Base-by-base conservation (phyloP, 2,888 invertebrate genomes). In the Creontiades dilutus region DNA sequence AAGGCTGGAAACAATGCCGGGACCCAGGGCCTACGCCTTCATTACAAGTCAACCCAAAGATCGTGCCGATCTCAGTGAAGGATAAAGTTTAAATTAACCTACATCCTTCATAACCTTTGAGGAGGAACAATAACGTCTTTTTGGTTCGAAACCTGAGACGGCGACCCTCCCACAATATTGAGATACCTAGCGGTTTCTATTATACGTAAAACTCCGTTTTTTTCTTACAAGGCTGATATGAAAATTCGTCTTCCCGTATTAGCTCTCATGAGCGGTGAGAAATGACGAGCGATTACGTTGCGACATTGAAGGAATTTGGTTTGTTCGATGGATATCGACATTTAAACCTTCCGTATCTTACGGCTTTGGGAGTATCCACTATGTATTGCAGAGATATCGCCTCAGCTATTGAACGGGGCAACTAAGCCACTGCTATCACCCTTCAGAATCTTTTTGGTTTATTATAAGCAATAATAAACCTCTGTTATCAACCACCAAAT, bases 11-110 rank as follows among this genome's bases (percentile, higher is more conserved):
- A 68, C 68, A 68, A 68, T 68, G 68, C 68, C 11, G 68, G 27
- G 68, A 23, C 68, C 27, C 68, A 68, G 68, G 85, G 85, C 85
- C 85, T 85, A 85, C 85, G 82, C 82, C 82, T 82, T 82, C 52
- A 82, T 48, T 82, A 48, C 57, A 85, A 57, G 52, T 85, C 85
- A 37, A 52, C 47, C 81, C 14, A 85, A 85, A 85, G 28, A 85
- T 85, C 85, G 85, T 85, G 85, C 85, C 61, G 85, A 85, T 85
- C 85, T 14, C 16, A 55, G 12, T 16, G 57, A 37, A 37, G 85
- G 85, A 85, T 85, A 85, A 85, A 85, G 85, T 85, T 85, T 85
- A 28, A 57, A 85, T 85, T 85, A 85, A 85, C 85, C 85, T 57
- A 85, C 37, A 85, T 85, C 85, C 27, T 57, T 85, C 61, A 27